Percentiles rank a stretch among this genome's conserved stretches.
These are phyloP conservation scores for Drosophila ironensis DNA, from an alignment of 1,140 invertebrate species.

Conservation along the genomic window DNA sequence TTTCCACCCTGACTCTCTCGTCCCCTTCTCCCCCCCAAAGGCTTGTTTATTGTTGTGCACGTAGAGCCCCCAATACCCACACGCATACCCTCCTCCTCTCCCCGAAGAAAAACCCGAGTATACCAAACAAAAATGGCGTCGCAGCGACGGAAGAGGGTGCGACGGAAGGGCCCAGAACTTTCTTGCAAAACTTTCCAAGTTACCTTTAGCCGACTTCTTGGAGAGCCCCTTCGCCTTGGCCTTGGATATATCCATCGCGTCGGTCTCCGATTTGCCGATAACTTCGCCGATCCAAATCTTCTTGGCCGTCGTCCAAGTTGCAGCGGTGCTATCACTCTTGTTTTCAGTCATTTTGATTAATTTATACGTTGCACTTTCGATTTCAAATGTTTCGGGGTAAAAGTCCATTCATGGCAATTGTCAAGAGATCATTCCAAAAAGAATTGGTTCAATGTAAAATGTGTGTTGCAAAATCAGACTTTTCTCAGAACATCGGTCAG, in stretches of 20 bases:
- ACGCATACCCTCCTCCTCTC: background rate
- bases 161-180: constrained; percentile 16
- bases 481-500: constrained; percentile 27
- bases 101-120: constrained; percentile 43
- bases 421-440: constrained; percentile 40
- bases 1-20: constrained; percentile 2
- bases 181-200: constrained; percentile 18
- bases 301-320: constrained; percentile 65
- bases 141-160: background rate
- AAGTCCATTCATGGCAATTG: background rate
- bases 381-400: background rate
- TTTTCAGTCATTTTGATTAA: constrained; percentile 61
- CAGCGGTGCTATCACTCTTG: constrained; percentile 49
- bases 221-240: constrained; percentile 32
- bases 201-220: constrained; percentile 64
- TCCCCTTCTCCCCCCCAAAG: background rate
- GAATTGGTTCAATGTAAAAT: constrained; percentile 7
- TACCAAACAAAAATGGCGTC: constrained; percentile 75
- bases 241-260: constrained; percentile 67
- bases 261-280: constrained; percentile 74
- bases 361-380: constrained; percentile 1
- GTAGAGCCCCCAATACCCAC: constrained; percentile 20
- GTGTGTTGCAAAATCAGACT: constrained; percentile 53
- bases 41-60: constrained; percentile 29
- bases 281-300: constrained; percentile 78